phyloP scores from a whole-genome alignment of 2,797 vertebrate genomes.

The Galagoides demidoff region DNA sequence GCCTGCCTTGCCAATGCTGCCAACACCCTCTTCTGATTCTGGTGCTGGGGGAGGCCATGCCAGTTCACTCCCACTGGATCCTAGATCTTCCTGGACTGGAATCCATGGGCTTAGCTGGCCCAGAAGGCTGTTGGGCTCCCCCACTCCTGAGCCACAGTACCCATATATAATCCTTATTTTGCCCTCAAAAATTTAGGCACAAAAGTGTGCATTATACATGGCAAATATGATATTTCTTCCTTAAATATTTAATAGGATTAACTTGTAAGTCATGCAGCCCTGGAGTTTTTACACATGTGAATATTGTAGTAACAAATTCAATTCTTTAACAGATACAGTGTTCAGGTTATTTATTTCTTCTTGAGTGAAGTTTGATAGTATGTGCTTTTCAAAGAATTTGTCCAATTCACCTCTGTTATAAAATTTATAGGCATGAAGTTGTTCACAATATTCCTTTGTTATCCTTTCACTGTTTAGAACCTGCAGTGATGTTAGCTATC shows the following conservation, averaged over 20 bases:
- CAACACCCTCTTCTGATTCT: too few relatives aligned
- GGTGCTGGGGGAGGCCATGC: too few relatives aligned
- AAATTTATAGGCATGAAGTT: constrained; percentile 22
- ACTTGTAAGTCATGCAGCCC: background rate
- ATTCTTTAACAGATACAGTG: background rate
- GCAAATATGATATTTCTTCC: background rate
- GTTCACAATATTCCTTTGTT: background rate
- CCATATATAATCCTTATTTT: too few relatives aligned
- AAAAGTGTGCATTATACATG: too few relatives aligned
- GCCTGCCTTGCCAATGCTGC: too few relatives aligned
- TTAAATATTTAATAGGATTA: constrained; percentile 36
- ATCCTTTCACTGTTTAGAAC: background rate
- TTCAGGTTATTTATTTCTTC: background rate
- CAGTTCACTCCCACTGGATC: too few relatives aligned
- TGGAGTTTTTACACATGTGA: background rate
- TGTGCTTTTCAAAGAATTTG: background rate
- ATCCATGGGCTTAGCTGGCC: too few relatives aligned
- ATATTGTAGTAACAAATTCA: constrained; percentile 33
- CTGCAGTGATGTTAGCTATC: background rate
- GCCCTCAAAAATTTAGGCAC: too few relatives aligned
- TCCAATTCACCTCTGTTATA: background rate
- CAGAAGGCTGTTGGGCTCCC: too few relatives aligned
- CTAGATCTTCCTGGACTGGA: too few relatives aligned
- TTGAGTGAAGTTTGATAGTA: background rate
- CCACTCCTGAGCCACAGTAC: too few relatives aligned